Percentiles rank a stretch among this genome's conserved stretches.
Conservation (phyloP, 23 tunicate genomes). For the Halocynthia roretzi region DNA sequence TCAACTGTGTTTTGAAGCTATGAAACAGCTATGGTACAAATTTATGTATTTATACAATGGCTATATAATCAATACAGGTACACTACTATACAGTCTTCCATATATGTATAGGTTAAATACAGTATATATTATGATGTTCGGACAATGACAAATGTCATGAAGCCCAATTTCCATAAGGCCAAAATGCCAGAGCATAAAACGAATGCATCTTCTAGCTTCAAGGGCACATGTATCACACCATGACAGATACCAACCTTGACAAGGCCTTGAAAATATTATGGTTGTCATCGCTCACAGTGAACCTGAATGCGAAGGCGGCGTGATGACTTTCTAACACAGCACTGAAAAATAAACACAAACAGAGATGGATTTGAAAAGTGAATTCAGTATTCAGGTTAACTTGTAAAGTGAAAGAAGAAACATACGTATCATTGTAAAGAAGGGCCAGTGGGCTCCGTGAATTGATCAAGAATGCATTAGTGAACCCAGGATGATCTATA, state of each 20-base stretch:
- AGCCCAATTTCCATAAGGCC: too few species aligned
- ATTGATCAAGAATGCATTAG: constrained; percentile 71
- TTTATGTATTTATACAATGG: too few species aligned
- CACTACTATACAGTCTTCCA: too few species aligned
- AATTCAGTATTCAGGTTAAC: background rate
- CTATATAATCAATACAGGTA: too few species aligned
- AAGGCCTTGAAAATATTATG: constrained; percentile 64
- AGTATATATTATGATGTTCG: too few species aligned
- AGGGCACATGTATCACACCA: too few species aligned
- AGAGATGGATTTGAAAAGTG: background rate
- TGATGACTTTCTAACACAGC: constrained; percentile 82
- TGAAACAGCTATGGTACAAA: too few species aligned
- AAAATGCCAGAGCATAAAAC: too few species aligned
- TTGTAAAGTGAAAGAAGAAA: background rate
- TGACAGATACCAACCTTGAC: constrained; percentile 22
- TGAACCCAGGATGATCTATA: constrained; percentile 78
- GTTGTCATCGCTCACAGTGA: constrained; percentile 60
- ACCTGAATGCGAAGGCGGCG: constrained; percentile 66
- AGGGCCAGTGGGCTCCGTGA: constrained; percentile 59
- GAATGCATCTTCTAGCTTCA: too few species aligned
- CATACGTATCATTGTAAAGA: constrained; percentile 75
- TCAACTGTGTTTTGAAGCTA: too few species aligned
- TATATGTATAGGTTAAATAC: too few species aligned
- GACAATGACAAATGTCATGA: too few species aligned
- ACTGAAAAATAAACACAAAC: constrained; percentile 18